These are phyloP conservation scores for Eudyptes chrysolophus DNA, from an alignment of 2,113 vertebrate genomes.

Conservation along the genomic window DNA sequence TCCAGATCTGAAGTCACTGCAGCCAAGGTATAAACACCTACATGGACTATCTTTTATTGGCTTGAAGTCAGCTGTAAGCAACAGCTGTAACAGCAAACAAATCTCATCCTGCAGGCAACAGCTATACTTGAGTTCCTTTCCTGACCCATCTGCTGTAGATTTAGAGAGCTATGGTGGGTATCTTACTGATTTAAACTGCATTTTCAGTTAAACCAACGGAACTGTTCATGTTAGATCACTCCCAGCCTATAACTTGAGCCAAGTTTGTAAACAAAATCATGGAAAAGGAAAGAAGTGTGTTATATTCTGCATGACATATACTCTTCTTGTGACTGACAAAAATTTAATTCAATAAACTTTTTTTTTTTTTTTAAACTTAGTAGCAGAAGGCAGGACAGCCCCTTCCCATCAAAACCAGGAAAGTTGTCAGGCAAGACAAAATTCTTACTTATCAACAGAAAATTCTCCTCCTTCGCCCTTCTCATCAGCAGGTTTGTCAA, in stretches of 20 bases:
- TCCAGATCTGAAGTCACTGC: neutral
- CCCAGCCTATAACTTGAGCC: neutral
- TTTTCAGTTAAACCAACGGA: neutral
- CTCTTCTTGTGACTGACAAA: neutral
- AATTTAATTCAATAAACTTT: neutral
- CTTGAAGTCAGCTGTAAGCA: neutral
- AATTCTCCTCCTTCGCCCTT: conserved; percentile 95
- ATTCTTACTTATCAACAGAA: conserved; percentile 91
- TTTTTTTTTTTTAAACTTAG: neutral
- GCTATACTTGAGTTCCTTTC: neutral
- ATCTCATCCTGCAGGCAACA: neutral
- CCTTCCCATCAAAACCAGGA: neutral
- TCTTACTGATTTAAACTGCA: neutral
- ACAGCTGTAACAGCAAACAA: neutral
- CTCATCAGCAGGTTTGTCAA: conserved; percentile 90
- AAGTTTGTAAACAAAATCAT: neutral
- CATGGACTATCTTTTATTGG: neutral
- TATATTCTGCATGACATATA: fast-evolving
- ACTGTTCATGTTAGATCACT: fast-evolving
- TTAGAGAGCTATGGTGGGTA: fast-evolving
- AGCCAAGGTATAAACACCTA: neutral
- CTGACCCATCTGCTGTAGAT: neutral
- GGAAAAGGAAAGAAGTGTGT: neutral
- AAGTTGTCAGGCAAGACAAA: neutral
- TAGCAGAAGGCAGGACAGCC: neutral